phyloP scores from a whole-genome alignment of 92 coral and sea anemone species.

The Plumapathes pennacea region DNA sequence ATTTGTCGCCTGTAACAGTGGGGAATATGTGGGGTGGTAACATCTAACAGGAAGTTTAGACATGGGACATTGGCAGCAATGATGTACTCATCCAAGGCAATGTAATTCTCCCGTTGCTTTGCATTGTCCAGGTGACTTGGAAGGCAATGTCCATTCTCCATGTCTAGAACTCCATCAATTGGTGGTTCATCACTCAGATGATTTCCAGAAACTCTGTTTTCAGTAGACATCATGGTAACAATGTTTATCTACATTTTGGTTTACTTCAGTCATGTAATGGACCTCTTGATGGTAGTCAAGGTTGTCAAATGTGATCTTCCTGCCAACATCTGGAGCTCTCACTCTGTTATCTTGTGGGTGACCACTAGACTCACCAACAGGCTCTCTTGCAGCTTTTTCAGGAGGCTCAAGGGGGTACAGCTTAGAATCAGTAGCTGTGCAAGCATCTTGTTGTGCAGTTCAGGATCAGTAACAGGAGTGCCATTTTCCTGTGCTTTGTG shows the following conservation, averaged over 20 bases:
- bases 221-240: slow-evolving; percentile 18
- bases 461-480: background rate
- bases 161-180: slow-evolving; percentile 32
- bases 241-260: slow-evolving; percentile 35
- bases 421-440: background rate
- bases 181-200: slow-evolving; percentile 35
- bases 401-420: background rate
- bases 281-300: slow-evolving; percentile 43
- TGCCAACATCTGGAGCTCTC: slow-evolving; percentile 35
- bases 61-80: slow-evolving; percentile 42
- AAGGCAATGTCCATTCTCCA: slow-evolving; percentile 54
- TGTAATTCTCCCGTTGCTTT: slow-evolving; percentile 50
- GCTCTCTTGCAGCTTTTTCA: background rate
- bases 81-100: slow-evolving; percentile 44
- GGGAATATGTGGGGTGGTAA: slow-evolving; percentile 20
- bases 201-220: slow-evolving; percentile 3
- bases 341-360: background rate
- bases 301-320: slow-evolving; percentile 51
- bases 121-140: slow-evolving; percentile 20
- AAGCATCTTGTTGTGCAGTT: background rate
- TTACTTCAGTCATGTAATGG: slow-evolving; percentile 32
- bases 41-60: slow-evolving; percentile 10
- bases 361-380: background rate
- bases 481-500: background rate
- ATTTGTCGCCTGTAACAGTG: slow-evolving; percentile 30